Base-by-base conservation (phyloP, 2,113 vertebrate genomes). In the Motacilla tschutschensis region DNA sequence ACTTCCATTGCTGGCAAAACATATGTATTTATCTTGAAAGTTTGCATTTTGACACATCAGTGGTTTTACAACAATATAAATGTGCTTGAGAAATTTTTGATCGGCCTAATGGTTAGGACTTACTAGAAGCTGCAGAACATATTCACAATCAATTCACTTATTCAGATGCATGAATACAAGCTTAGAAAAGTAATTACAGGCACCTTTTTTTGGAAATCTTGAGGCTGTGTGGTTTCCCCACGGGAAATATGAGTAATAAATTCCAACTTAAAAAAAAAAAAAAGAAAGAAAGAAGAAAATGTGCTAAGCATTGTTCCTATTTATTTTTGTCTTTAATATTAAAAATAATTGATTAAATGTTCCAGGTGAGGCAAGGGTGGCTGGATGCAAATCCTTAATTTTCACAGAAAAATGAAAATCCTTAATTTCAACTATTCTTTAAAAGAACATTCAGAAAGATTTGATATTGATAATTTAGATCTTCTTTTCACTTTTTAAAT, bases 151-250 rank as follows among this genome's bases (percentile, higher is more conserved):
- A 90, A 91, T 90, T 86, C 88, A 77, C 90, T 88, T 91, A 88
- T n/a, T 92, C 88, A 88, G 75, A 92, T 87, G 81, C 83, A 66
- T 93, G 92, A 94, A 79, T 88, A 64, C 44, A 88, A 92, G 87
- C 78, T 93, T 64, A 70, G 75, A 79, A 94, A 91, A 83, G 92
- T 92, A 94, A 92, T 90, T 94, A 91, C 86, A 91, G 75, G 41
- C 71, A 88, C 90, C 86, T 58, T 75, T 92, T 92, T 90, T 82
- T 20, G 28, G 84, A 92, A 91, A 77, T 79, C 86, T 90, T 87
- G 57, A 90, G 72, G 57, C 81, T 87, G 72, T 29, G 38, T 84
- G 38, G 26, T 77, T 83, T 87, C 50, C 84, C 21, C 50, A 4
- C 12, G 82, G 87, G 89, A 91, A 88, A 91, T 90, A 73, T 43